Evolutionary conservation across 1,140 invertebrate genomes (phyloP).

Genomic region (Leptinotarsa lineolata): DNA sequence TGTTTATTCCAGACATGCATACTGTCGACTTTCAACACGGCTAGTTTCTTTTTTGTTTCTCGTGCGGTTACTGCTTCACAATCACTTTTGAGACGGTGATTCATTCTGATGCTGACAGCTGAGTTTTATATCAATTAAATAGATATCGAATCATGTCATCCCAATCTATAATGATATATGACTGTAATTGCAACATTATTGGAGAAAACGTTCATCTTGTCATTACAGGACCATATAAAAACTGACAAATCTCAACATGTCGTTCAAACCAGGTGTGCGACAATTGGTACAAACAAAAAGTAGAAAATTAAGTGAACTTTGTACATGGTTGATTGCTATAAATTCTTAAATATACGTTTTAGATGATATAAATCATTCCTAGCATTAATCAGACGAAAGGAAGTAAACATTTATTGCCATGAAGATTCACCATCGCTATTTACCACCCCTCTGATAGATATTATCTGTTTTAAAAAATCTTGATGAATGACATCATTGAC

Average conservation of each 20-base stretch:
- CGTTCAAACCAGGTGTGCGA: background rate
- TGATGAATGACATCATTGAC: too few species aligned
- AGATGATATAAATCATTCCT: too few species aligned
- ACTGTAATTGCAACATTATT: background rate
- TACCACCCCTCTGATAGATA: too few species aligned
- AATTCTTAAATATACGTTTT: too few species aligned
- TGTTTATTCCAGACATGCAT: background rate
- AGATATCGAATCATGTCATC: constrained; percentile 1
- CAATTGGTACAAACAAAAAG: background rate
- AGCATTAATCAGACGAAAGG: too few species aligned
- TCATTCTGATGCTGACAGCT: constrained; percentile 5
- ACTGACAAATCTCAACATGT: background rate
- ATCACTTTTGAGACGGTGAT: constrained; percentile 5
- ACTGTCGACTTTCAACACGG: background rate
- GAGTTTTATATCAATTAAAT: background rate
- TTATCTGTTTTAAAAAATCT: too few species aligned
- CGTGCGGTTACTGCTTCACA: background rate
- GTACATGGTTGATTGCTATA: too few species aligned
- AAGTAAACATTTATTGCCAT: too few species aligned
- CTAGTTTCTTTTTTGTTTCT: constrained; percentile 6
- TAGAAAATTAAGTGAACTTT: too few species aligned
- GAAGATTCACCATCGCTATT: too few species aligned
- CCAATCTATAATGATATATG: background rate
- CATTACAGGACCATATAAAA: background rate
- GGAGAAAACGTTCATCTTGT: background rate